phyloP scores from a whole-genome alignment of 2,888 invertebrate genomes.

The Parapristionchus giblindavisi region DNA sequence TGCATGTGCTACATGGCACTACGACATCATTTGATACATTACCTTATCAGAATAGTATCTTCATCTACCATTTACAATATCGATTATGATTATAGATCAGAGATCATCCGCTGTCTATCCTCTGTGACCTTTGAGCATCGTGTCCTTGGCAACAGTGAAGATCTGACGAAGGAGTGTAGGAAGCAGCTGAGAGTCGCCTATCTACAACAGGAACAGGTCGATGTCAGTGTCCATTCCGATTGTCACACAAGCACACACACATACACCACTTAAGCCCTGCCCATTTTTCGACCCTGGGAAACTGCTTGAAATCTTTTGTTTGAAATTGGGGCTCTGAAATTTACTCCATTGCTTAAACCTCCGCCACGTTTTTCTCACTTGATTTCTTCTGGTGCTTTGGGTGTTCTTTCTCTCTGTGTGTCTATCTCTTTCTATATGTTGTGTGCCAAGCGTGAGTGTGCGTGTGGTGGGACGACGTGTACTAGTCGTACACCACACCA shows the following conservation, averaged over 20 bases:
- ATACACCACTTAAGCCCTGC: no score
- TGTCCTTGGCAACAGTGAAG: slow-evolving; percentile 76
- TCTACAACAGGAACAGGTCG: slow-evolving; percentile 77
- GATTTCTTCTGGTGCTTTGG: not conserved
- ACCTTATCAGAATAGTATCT: not conserved
- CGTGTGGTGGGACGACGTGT: no score
- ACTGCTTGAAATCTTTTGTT: no score
- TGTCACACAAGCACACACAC: no score
- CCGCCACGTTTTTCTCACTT: not conserved
- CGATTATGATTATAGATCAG: slow-evolving; percentile 52
- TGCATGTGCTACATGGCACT: no score
- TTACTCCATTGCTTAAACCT: not conserved
- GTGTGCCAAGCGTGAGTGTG: not conserved
- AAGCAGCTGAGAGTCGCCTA: slow-evolving; percentile 89
- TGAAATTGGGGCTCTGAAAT: no score
- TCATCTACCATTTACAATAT: not conserved
- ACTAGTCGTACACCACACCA: no score
- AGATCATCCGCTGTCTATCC: slow-evolving; percentile 85
- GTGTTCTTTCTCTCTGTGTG: not conserved
- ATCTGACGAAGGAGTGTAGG: slow-evolving; percentile 86
- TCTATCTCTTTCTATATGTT: not conserved
- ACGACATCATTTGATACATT: no score
- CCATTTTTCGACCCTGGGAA: not conserved
- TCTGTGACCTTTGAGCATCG: slow-evolving; percentile 82
- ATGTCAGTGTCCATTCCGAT: slow-evolving; percentile 54